Conservation (phyloP, 2,888 invertebrate species). For the Phragmatobia fuliginosa region DNA sequence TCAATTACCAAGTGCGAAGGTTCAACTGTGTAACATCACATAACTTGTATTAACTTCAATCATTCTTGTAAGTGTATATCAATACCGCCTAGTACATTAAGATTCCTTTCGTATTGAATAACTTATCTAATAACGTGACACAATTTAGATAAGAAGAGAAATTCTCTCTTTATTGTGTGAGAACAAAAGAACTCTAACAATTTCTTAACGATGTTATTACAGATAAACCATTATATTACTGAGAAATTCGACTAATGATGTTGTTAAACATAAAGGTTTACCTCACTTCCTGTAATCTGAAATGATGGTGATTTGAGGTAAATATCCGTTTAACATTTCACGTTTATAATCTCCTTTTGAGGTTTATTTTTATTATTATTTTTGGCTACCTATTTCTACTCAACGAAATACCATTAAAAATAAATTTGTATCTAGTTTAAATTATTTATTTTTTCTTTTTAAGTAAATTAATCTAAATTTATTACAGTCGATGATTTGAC, state of each 20-base stretch:
- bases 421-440: no score
- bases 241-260: conserved; percentile 7
- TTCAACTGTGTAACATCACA: neutral
- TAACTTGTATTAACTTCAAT: conserved; percentile 1
- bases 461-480: neutral
- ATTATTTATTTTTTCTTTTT: neutral
- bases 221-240: conserved; percentile 7
- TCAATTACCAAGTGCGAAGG: neutral
- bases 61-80: conserved; percentile 12
- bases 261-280: conserved; percentile 13
- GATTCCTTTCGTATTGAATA: conserved; percentile 15
- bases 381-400: no score
- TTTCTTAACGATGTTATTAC: conserved; percentile 14
- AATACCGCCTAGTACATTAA: conserved; percentile 1
- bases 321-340: neutral
- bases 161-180: conserved; percentile 1
- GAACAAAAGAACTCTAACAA: conserved; percentile 14
- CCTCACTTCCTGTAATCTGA: neutral
- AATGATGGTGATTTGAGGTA: neutral
- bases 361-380: no score
- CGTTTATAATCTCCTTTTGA: no score
- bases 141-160: conserved; percentile 6
- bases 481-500: neutral
- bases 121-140: conserved; percentile 15
- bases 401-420: no score